A percentile compares a stretch with the other conserved stretches of the same genome.
Evolutionary conservation across 2,113 vertebrate species (phyloP).

Genomic region (Brienomyrus longianalis): DNA sequence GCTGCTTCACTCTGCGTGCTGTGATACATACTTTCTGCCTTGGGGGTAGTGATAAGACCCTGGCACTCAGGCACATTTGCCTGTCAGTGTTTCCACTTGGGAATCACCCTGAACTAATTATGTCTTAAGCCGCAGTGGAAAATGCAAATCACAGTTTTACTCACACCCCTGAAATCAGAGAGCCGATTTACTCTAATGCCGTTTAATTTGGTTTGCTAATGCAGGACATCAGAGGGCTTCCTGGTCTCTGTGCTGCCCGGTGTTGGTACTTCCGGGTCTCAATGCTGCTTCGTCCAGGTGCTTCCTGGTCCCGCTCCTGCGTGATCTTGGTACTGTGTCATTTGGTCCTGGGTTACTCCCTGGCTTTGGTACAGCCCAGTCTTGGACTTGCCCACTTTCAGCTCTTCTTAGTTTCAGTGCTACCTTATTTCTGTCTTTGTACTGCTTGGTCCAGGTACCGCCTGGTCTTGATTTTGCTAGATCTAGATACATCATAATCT

Average conservation of each 20-base stretch:
- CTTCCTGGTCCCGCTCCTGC: background rate
- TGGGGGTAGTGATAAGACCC: conserved; percentile 22
- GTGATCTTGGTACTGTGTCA: background rate
- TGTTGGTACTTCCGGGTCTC: background rate
- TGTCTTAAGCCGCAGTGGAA: conserved; percentile 25
- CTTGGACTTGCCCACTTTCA: background rate
- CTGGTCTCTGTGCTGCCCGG: background rate
- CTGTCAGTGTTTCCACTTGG: conserved; percentile 30
- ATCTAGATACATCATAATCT: background rate
- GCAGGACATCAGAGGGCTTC: conserved; percentile 14
- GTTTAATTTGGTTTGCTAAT: conserved; percentile 25
- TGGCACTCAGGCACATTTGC: conserved; percentile 25
- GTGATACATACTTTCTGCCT: conserved; percentile 8
- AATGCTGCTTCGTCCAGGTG: background rate
- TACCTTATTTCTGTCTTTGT: background rate
- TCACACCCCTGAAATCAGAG: conserved; percentile 30
- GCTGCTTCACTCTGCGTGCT: background rate
- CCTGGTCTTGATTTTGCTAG: background rate
- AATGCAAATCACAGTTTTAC: conserved; percentile 31
- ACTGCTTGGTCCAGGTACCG: background rate
- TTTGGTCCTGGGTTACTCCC: background rate
- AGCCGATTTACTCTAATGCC: conserved; percentile 29
- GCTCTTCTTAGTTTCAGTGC: background rate
- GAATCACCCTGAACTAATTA: conserved; percentile 34
- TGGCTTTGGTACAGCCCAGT: background rate